phyloP scores from a whole-genome alignment of 2,797 vertebrate species.

The Crax fasciolata region DNA sequence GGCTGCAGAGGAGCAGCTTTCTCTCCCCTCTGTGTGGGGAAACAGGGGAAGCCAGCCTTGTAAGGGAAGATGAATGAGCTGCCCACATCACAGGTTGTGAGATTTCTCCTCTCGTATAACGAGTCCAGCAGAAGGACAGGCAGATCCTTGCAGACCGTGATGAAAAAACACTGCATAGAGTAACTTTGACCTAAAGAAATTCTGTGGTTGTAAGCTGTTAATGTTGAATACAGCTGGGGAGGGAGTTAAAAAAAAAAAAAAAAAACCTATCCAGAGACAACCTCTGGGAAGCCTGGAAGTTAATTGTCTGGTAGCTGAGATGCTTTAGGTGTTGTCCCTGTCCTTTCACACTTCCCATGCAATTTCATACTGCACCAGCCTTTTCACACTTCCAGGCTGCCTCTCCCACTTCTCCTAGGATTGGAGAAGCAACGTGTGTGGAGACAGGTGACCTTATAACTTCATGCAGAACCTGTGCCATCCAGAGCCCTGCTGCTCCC shows the following conservation, averaged over 20 bases:
- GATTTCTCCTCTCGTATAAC: neutral
- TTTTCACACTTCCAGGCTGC: neutral
- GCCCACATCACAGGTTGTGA: fast-evolving
- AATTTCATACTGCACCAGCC: neutral
- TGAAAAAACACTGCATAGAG: fast-evolving
- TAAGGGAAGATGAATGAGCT: neutral
- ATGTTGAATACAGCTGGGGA: neutral
- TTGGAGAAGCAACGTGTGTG: neutral
- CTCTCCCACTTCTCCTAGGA: neutral
- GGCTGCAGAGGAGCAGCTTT: neutral
- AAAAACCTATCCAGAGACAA: neutral
- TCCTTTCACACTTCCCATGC: neutral
- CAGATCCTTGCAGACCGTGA: neutral
- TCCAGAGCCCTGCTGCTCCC: neutral
- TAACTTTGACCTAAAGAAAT: neutral
- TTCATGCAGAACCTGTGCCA: neutral
- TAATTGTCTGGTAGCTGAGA: neutral
- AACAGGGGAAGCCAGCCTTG: neutral
- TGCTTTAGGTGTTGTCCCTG: neutral
- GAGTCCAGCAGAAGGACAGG: neutral
- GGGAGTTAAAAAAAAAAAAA: neutral
- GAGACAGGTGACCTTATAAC: neutral
- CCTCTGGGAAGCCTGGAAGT: neutral
- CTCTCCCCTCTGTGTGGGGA: fast-evolving
- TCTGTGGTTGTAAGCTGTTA: fast-evolving